These are phyloP conservation scores for Prunella himalayana DNA, from an alignment of 2,113 vertebrate species.

Conservation along the genomic window DNA sequence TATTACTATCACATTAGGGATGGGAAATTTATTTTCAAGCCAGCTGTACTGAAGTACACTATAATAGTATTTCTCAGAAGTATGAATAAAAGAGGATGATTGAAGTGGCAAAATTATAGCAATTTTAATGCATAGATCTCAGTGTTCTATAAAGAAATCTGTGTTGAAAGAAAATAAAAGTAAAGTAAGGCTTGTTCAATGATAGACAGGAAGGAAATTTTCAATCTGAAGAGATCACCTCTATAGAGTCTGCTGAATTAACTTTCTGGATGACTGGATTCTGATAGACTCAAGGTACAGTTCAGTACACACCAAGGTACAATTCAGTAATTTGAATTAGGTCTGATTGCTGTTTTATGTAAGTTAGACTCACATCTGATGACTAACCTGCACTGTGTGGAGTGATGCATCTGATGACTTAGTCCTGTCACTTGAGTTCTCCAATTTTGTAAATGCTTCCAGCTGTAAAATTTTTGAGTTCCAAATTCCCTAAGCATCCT, in stretches of 20 bases:
- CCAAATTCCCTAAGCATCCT: neutral
- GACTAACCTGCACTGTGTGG: neutral
- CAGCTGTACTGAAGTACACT: neutral
- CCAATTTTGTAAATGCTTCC: neutral
- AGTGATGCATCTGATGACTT: neutral
- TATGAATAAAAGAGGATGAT: neutral
- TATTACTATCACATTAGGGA: neutral
- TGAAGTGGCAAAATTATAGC: neutral
- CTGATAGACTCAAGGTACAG: neutral
- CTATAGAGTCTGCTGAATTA: neutral
- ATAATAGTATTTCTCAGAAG: neutral
- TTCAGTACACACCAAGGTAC: neutral
- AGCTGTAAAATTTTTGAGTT: neutral
- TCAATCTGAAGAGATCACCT: neutral
- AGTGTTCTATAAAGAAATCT: neutral
- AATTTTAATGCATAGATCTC: neutral
- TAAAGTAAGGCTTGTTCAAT: neutral
- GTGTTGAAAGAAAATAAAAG: neutral
- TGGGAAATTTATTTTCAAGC: neutral
- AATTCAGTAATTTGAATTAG: neutral
- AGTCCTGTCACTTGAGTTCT: neutral
- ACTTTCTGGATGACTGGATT: neutral
- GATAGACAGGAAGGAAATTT: neutral
- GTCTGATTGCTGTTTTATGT: neutral
- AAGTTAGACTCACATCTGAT: neutral